Evolutionary conservation across 2,113 vertebrate genomes (phyloP), one percentile per base, ranked within the genome.

Genomic region (Chauna torquata): DNA sequence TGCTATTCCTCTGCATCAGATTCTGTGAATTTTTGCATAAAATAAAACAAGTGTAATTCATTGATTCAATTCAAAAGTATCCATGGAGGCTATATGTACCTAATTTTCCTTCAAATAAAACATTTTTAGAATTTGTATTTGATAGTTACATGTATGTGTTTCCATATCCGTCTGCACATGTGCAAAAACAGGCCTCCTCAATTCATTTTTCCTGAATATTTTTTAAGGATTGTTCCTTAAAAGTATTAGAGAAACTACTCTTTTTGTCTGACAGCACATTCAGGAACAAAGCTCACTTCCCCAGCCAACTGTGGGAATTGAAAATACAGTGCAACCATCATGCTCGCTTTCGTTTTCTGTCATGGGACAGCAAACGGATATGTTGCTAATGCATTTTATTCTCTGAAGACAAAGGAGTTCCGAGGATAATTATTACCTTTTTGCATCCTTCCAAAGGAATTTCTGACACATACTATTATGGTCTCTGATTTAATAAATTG

Each of bases 401-500:
- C 91, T 95, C 95, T 82, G 66, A 91, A 94, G 94, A 77, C 78
- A 85, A 91, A 18, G 54, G 74, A 92, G 77, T 97, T 95, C 81
- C 85, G 78, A 85, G 81, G 65, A 94, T 95, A 95, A 90, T 90
- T 77, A 92, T 95, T 96, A 65, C 78, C 75, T 85, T 87, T 91
- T 90, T 91, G 75, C 0, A 2, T 80, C 91, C 78, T 95, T 97
- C 66, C 74, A 50, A 91, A 92, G 45, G 70, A 94, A 40, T 94
- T 85, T 80, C 84, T 94, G 92, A 70, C 70, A 74, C 45, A 50
- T 85, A 47, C 58, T 89, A 4, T 59, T 87, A 54, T 84, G 88
- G 93, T 94, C 94, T 94, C 76, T 82, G 86, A 62, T 94, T 87
- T 94, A 91, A 91, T 95, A 95, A 92, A 91, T 95, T 84, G 45